Conservation (phyloP, 2,888 invertebrate genomes). For the Tanypteryx hageni region DNA sequence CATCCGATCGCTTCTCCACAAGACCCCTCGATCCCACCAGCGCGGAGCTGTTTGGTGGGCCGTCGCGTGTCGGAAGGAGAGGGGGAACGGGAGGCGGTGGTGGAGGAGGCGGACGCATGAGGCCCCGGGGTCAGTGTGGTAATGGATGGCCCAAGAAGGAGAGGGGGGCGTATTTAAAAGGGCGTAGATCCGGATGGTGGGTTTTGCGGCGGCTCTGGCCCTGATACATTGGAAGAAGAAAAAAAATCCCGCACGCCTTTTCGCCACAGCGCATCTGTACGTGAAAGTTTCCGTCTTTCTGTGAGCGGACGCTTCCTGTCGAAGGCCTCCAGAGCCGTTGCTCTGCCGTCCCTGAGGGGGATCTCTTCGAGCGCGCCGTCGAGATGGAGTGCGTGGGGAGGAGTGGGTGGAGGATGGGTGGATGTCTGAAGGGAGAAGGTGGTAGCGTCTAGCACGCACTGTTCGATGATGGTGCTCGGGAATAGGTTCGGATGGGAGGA, state of each 20-base stretch:
- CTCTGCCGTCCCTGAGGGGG: no score
- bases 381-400: neutral
- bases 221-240: no score
- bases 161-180: constrained; percentile 2
- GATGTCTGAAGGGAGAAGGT: neutral
- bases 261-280: no score
- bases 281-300: no score
- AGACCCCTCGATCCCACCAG: neutral
- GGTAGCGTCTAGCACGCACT: neutral
- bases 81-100: neutral
- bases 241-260: no score
- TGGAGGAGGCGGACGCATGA: no score
- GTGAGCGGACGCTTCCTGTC: no score
- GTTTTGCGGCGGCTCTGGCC: neutral
- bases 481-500: neutral
- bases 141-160: neutral
- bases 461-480: no score
- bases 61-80: constrained; percentile 34
- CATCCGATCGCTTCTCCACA: neutral
- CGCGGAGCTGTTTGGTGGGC: neutral
- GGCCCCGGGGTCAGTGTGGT: neutral
- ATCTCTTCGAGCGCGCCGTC: no score
- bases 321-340: no score
- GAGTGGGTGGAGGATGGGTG: neutral
- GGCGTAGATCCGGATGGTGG: neutral